A percentile compares a stretch with the other conserved stretches of the same genome.
These are phyloP conservation scores for Okapia johnstoni DNA, from an alignment of 2,113 vertebrate genomes.

Conservation along the genomic window DNA sequence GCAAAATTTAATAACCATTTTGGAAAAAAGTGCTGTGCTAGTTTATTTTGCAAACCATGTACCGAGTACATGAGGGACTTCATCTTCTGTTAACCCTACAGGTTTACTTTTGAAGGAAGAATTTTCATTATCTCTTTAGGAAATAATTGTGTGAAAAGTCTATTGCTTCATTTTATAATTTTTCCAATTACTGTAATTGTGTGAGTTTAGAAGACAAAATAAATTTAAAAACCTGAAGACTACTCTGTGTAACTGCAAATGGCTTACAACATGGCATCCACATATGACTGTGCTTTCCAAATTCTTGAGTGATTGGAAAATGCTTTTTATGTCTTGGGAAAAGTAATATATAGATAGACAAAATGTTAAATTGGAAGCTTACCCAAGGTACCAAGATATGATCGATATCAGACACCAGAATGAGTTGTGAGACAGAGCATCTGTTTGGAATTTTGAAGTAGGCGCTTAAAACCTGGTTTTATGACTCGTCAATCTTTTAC, in stretches of 20 bases:
- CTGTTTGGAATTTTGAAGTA: slow-evolving; percentile 57
- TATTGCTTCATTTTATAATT: slow-evolving; percentile 35
- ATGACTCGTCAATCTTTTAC: background rate
- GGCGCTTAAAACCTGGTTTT: background rate
- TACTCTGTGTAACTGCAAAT: background rate
- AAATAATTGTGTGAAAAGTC: slow-evolving; percentile 53
- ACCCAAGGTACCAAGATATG: background rate
- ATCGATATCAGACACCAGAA: slow-evolving; percentile 17
- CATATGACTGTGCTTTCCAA: background rate
- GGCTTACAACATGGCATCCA: background rate
- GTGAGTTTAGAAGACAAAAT: slow-evolving; percentile 47
- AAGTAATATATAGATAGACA: background rate
- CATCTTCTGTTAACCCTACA: slow-evolving; percentile 15
- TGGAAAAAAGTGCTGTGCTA: slow-evolving; percentile 48
- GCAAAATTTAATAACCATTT: slow-evolving; percentile 44
- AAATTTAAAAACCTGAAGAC: slow-evolving; percentile 33
- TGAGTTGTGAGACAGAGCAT: slow-evolving; percentile 35
- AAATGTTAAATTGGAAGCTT: slow-evolving; percentile 44
- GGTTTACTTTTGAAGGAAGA: slow-evolving; percentile 33
- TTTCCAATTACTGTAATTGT: slow-evolving; percentile 43
- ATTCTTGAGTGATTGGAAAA: background rate
- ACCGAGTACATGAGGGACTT: background rate
- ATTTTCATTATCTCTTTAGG: slow-evolving; percentile 29
- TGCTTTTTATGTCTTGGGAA: background rate
- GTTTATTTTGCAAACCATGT: slow-evolving; percentile 16